Base-by-base conservation (phyloP, 2,888 invertebrate genomes). In the Trissonchulus latispiculum region DNA sequence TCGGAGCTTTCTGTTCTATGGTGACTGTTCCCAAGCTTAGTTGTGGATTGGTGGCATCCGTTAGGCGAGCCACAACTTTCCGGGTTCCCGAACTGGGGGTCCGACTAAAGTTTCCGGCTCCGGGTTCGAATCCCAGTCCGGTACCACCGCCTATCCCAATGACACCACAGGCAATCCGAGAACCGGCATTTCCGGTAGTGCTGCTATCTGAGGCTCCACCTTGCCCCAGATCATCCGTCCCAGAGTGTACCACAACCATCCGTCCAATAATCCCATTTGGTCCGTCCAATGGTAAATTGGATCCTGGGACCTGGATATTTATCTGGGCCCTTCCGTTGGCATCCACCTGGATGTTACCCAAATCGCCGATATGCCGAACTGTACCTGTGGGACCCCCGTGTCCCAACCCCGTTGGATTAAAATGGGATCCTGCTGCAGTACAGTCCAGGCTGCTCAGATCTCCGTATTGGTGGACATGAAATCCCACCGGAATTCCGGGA, bases 131-230 rank as follows among this genome's bases (percentile, higher is more conserved):
- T 48, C 48, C 48, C 48, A 15, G 8, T 23, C 8, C 8, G 8
- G 48, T 48, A 23, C 8, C 23, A 15, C 48, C 48, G 66, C 88
- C 84, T 74, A 92, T 85, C 62, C 93, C 93, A 83, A 93, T 91
- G 75, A 94, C 91, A 15, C 93, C 93, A 82, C 93, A 93, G 61
- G 92, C 92, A 77, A 91, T 86, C 77, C 95, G 89, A 29, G 89
- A 91, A 1, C 96, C 96, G 72, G 96, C 95, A 84, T 96, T 95
- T 73, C 96, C 96, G 23, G 95, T 96, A 1, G 90, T 89, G 85
- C 90, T 90, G 86, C 94, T 95, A 77, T 93, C 86, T 82, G 95
- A 93, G 81, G 93, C 91, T 0, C 93, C 94, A 36, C 95, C 95
- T 76, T 89, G 85, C n/a, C 95, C 95, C 75, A 95, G 86, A 85